Base-by-base conservation (phyloP, 2,113 vertebrate species). In the Epinephelus lanceolatus region DNA sequence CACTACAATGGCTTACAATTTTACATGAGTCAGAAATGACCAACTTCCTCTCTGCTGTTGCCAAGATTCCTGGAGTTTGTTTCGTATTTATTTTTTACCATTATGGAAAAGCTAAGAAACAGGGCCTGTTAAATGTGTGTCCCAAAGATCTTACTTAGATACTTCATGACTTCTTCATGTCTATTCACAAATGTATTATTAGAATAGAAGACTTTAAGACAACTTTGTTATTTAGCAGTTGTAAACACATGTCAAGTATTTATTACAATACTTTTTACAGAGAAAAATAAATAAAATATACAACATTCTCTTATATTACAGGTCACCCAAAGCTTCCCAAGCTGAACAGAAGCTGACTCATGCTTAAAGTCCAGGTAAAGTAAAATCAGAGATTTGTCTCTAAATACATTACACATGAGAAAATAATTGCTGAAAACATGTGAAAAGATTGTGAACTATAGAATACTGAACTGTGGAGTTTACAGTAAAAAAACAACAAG, bases 281-380 rank as follows among this genome's bases (percentile, higher is more conserved):
- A 12, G 4, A 30, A 66, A 33, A 73, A 86, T 84, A 85, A 89
- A 90, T 85, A 76, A 72, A 78, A 74, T 70, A 72, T 59, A 83
- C 49, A 62, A 71, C n/a, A 30, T 63, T 17, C 75, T 45, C 53
- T 78, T 72, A 80, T n/a, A 56, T 68, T 68, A 89, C 8, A 89
- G 19, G 52, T 81, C 14, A 40, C 1, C 52, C 33, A 25, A 57
- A 15, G 56, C 15, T 59, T 25, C 51, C 47, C 47, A 37, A 60
- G 49, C 57, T 49, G 37, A 52, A 68, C 55, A 53, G 45, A 79
- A 47, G 40, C 40, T 1, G 42, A 52, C 47, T 69, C 42, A 1
- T n/a, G 23, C 23, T 52, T 11, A 53, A 0, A 12, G 11, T 45
- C 42, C 8, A 45, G 9, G 42, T 12, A 12, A 45, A 45, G 9